Percentiles rank a stretch among this genome's conserved stretches.
phyloP scores from a whole-genome alignment of 2,113 vertebrate species.

The Pelecanoides urinatrix region DNA sequence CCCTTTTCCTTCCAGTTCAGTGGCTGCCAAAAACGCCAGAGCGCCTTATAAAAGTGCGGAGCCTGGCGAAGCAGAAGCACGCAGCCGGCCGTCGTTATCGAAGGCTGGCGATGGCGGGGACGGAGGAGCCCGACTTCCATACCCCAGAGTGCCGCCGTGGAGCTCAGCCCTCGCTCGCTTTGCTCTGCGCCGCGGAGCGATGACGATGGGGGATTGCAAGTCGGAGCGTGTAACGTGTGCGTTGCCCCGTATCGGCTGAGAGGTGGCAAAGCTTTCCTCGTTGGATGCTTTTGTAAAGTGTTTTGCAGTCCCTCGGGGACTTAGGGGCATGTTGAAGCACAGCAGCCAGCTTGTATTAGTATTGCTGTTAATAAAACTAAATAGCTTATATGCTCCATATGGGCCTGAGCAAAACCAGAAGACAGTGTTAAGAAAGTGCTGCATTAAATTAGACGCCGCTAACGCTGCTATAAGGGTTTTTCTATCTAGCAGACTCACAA shows the following conservation, averaged over 20 bases:
- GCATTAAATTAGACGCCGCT: neutral
- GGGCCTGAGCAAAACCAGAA: neutral
- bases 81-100: neutral
- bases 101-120: too few species aligned
- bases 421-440: neutral
- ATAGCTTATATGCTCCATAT: neutral
- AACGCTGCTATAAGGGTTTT: neutral
- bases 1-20: slow-evolving; percentile 55
- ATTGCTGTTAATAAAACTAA: neutral
- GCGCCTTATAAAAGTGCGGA: neutral
- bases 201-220: rapidly evolving
- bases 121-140: neutral
- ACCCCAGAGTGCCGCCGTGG: rapidly evolving
- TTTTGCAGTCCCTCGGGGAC: neutral
- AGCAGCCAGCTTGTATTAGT: neutral
- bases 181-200: rapidly evolving
- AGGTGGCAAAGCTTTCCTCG: neutral
- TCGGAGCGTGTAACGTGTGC: rapidly evolving
- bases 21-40: neutral
- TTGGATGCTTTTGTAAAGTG: neutral
- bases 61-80: neutral
- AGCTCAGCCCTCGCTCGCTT: neutral
- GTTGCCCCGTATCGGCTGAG: rapidly evolving
- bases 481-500: neutral
- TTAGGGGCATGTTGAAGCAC: neutral